These are phyloP conservation scores for Sycobia sp. DNA, from an alignment of 1,140 invertebrate genomes.

Conservation along the genomic window DNA sequence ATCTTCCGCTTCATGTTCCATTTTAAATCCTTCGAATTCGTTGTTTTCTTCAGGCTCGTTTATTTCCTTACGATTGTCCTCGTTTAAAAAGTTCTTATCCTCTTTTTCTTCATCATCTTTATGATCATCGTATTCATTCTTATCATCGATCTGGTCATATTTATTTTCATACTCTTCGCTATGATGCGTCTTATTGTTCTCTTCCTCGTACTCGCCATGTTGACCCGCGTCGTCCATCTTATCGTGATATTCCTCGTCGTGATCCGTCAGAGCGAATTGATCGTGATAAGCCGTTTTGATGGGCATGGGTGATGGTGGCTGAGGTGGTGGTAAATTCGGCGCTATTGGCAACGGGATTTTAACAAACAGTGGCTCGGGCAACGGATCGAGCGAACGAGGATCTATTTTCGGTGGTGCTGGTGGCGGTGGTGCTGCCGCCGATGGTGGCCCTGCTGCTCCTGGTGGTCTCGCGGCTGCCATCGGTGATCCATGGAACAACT, in stretches of 20 bases:
- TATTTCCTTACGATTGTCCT: background rate
- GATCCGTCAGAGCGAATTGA: background rate
- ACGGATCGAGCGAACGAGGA: constrained; percentile 1
- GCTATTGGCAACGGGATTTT: constrained; percentile 41
- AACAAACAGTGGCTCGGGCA: constrained; percentile 36
- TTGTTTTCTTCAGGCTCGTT: no score
- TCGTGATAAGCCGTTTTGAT: background rate
- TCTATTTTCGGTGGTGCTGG: constrained; percentile 24
- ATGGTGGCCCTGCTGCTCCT: constrained; percentile 19
- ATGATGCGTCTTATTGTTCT: background rate
- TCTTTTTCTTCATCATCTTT: constrained; percentile 4
- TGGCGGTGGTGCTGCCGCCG: constrained; percentile 30
- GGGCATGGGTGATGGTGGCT: constrained; percentile 26
- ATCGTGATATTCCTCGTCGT: background rate
- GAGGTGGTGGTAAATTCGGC: constrained; percentile 25
- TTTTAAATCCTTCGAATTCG: no score
- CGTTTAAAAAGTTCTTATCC: background rate
- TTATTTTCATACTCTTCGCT: constrained; percentile 23
- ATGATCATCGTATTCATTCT: background rate
- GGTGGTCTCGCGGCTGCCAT: constrained; percentile 29
- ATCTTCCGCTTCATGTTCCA: background rate
- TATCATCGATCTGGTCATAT: background rate
- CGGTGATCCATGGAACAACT: constrained; percentile 46
- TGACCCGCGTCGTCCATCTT: background rate
- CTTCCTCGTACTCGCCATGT: constrained; percentile 4